Evolutionary conservation across 2,113 vertebrate species (phyloP).

Genomic region (Peromyscus maniculatus): DNA sequence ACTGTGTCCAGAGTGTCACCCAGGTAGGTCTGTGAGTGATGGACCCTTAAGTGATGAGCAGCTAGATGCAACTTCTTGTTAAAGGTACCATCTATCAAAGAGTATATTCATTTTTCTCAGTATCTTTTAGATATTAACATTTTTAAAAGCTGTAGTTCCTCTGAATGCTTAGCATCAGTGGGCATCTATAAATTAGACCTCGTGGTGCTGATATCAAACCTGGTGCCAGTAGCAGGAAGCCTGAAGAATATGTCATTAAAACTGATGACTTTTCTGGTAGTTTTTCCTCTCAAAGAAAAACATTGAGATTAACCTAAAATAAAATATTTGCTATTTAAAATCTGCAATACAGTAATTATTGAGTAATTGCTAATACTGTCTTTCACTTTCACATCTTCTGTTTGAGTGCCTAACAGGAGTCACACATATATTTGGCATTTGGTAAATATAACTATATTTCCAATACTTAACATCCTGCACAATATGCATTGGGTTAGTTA

Average conservation of each 20-base stretch:
- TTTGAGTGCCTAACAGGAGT: not conserved
- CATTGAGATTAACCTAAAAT: not conserved
- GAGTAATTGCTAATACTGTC: not conserved
- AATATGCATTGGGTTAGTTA: not conserved
- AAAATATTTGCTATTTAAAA: constrained; percentile 35
- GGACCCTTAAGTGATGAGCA: not conserved
- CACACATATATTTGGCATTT: not conserved
- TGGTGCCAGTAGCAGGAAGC: not conserved
- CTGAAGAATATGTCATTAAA: not conserved
- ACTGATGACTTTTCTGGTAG: not conserved
- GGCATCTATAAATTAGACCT: not conserved
- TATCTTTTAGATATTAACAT: not conserved
- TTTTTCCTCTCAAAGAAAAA: not conserved
- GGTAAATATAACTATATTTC: not conserved
- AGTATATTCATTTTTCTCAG: not conserved
- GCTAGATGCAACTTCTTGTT: not conserved
- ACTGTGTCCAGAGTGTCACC: not conserved
- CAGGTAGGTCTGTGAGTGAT: not conserved
- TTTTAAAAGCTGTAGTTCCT: not conserved
- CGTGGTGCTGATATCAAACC: not conserved
- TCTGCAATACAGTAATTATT: not conserved
- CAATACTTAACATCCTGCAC: not conserved
- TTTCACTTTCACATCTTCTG: not conserved
- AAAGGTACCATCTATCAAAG: not conserved
- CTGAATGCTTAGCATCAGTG: not conserved